A percentile compares a stretch with the other conserved stretches of the same genome.
phyloP scores from a whole-genome alignment of 2,888 invertebrate species.

The Eilema sororculum region DNA sequence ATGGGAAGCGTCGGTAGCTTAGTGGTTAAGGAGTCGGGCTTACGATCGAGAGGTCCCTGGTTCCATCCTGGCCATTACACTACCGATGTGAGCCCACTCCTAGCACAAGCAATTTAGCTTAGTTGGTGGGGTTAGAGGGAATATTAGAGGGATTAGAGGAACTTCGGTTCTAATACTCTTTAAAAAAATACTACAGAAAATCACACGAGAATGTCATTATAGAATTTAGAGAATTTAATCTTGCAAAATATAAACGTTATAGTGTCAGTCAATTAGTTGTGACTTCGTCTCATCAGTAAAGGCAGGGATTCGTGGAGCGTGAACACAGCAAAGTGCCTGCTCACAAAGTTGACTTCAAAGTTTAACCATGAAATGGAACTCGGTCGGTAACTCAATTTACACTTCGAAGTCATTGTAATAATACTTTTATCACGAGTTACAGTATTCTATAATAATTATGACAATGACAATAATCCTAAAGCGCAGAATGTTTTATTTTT shows the following conservation, averaged over 20 bases:
- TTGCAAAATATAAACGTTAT: background rate
- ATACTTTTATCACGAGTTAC: slow-evolving; percentile 17
- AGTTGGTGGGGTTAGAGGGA: too few species aligned
- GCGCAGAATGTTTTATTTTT: background rate
- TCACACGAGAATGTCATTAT: background rate
- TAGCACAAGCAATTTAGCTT: too few species aligned
- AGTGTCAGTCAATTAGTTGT: background rate
- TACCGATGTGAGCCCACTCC: too few species aligned
- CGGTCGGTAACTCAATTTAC: slow-evolving; percentile 49
- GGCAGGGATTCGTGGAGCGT: slow-evolving; percentile 12
- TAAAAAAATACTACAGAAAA: too few species aligned
- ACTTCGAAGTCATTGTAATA: slow-evolving; percentile 37
- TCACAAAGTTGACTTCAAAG: slow-evolving; percentile 63
- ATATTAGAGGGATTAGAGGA: too few species aligned
- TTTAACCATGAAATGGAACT: slow-evolving; percentile 51
- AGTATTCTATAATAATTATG: slow-evolving; percentile 10
- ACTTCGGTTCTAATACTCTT: too few species aligned
- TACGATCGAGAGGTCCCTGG: too few species aligned
- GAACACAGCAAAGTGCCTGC: slow-evolving; percentile 55
- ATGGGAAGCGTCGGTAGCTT: too few species aligned
- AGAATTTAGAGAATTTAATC: background rate
- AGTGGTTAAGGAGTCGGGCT: too few species aligned
- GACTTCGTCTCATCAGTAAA: background rate
- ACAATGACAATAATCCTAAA: background rate
- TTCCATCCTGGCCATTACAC: too few species aligned